Evolutionary conservation across 2,797 vertebrate genomes (phyloP).

Genomic region (Amblyraja radiata): DNA sequence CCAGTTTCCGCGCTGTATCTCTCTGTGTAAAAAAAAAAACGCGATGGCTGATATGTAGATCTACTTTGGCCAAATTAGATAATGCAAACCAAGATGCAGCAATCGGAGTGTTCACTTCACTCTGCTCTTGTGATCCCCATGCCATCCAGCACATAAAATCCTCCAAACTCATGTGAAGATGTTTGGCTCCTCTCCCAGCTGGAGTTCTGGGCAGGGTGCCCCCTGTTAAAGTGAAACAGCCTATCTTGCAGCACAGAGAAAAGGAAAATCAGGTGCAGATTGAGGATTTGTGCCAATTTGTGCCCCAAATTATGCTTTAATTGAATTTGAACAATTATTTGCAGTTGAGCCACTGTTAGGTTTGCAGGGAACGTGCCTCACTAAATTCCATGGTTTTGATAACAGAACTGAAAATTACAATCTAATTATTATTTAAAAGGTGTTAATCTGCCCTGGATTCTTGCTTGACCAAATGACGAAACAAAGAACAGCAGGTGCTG

Average conservation of each 20-base stretch:
- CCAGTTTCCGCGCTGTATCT: no score
- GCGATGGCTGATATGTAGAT: neutral
- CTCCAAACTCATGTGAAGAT: conserved; percentile 17
- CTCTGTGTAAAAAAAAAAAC: no score
- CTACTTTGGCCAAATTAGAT: conserved; percentile 4
- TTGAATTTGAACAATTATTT: conserved; percentile 10
- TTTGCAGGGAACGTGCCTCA: neutral
- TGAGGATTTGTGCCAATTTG: conserved; percentile 9
- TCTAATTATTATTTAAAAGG: neutral
- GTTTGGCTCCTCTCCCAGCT: conserved; percentile 32
- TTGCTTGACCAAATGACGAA: no score
- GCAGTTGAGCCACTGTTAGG: neutral
- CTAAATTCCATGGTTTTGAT: neutral
- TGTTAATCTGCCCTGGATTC: neutral
- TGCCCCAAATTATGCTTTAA: conserved; percentile 18
- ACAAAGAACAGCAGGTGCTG: no score
- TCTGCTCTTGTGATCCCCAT: conserved; percentile 29
- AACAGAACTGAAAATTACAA: neutral
- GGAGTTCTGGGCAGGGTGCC: neutral
- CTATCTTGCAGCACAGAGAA: neutral
- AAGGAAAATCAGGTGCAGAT: neutral
- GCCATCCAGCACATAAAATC: conserved; percentile 30
- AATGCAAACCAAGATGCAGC: conserved; percentile 20
- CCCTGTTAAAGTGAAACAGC: neutral
- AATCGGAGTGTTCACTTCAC: conserved; percentile 31